Evolutionary conservation across 2,113 vertebrate genomes (phyloP).

Genomic region (Zosterops lateralis): DNA sequence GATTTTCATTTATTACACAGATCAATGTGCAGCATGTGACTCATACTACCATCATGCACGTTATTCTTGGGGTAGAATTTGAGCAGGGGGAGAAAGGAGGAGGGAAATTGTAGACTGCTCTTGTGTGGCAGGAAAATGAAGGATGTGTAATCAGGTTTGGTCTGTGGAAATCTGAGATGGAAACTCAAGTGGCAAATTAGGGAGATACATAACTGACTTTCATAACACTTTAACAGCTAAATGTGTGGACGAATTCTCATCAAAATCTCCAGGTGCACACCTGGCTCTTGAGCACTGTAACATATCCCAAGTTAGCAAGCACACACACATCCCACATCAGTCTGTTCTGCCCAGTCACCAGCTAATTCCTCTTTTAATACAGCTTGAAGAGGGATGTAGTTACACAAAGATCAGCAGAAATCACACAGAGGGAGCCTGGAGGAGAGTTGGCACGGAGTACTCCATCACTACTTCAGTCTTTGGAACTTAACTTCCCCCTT

Average conservation of each 20-base stretch:
- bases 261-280: neutral
- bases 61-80: neutral
- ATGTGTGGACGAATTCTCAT: neutral
- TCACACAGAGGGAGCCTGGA: neutral
- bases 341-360: fast-evolving
- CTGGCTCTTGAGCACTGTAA: neutral
- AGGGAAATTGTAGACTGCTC: neutral
- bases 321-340: neutral
- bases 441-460: neutral
- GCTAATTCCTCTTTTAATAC: neutral
- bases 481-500: neutral
- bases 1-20: neutral
- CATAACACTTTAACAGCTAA: neutral
- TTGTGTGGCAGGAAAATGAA: neutral
- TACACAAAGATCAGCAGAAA: neutral
- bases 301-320: neutral
- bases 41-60: neutral
- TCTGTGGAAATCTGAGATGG: neutral
- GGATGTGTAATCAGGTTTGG: neutral
- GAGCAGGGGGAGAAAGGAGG: neutral
- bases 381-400: neutral
- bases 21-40: neutral
- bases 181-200: neutral
- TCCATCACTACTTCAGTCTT: neutral
- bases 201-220: neutral